phyloP scores from a whole-genome alignment of 2,113 vertebrate genomes.

The Pogona vitticeps region DNA sequence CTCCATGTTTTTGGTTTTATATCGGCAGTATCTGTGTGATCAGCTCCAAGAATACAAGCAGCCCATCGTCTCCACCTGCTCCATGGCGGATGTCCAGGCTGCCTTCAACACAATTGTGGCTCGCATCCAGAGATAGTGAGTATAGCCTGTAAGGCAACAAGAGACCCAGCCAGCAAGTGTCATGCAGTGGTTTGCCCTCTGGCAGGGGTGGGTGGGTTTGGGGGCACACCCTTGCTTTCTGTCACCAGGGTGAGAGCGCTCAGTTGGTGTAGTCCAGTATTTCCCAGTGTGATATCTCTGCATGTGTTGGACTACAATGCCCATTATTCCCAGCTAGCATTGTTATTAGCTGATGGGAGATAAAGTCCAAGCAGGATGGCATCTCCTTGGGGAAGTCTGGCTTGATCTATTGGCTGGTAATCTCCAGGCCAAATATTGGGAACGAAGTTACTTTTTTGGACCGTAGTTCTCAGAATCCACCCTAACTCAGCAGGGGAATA shows the following conservation, averaged over 20 bases:
- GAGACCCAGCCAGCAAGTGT: neutral
- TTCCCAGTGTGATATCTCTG: neutral
- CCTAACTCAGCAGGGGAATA: too few relatives aligned
- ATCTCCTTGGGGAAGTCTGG: neutral
- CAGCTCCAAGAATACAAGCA: slow-evolving; percentile 88
- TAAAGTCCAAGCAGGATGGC: neutral
- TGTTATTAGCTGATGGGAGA: neutral
- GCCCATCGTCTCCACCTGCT: slow-evolving; percentile 93
- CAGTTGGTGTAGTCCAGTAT: neutral
- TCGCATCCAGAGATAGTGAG: slow-evolving; percentile 97
- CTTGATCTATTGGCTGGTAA: neutral
- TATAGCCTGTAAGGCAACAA: slow-evolving; percentile 24
- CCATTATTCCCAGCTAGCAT: neutral
- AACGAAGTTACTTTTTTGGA: too few relatives aligned
- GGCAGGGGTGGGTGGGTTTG: neutral
- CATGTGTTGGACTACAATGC: too few relatives aligned
- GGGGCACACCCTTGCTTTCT: neutral
- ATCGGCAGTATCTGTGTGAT: slow-evolving; percentile 67
- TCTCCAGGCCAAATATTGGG: neutral
- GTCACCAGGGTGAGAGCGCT: neutral
- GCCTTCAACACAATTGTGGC: slow-evolving; percentile 97
- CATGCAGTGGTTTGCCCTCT: neutral
- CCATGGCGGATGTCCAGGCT: slow-evolving; percentile 92
- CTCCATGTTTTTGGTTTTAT: neutral
- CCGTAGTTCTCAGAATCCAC: too few relatives aligned